These are phyloP conservation scores for Chaetorhynchus papuensis DNA, from an alignment of 2,113 vertebrate genomes.

Conservation along the genomic window DNA sequence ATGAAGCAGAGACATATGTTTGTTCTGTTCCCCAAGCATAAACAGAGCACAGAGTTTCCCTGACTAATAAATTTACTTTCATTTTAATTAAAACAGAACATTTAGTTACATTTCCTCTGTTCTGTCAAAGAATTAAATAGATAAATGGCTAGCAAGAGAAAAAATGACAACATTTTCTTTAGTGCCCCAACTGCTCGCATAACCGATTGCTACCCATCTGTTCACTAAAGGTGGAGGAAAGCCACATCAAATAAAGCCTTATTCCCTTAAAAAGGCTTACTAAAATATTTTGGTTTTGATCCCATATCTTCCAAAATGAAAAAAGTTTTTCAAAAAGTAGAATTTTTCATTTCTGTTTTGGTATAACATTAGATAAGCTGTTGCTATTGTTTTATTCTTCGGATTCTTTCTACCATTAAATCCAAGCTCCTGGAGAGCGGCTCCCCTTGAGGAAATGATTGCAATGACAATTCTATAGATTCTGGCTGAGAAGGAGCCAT, in stretches of 20 bases:
- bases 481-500: neutral
- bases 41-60: slow-evolving; percentile 46
- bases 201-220: slow-evolving; percentile 68
- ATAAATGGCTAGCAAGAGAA: slow-evolving; percentile 53
- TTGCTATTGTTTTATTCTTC: neutral
- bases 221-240: slow-evolving; percentile 38
- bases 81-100: slow-evolving; percentile 73
- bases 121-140: slow-evolving; percentile 62
- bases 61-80: slow-evolving; percentile 61
- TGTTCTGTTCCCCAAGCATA: slow-evolving; percentile 36
- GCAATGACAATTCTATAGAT: neutral
- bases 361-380: neutral
- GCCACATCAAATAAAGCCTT: neutral
- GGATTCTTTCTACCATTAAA: neutral
- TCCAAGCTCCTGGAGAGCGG: neutral
- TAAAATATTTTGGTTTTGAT: neutral
- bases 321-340: neutral
- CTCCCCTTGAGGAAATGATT: neutral
- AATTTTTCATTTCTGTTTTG: neutral
- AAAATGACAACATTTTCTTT: slow-evolving; percentile 59
- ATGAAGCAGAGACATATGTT: slow-evolving; percentile 44
- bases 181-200: slow-evolving; percentile 50
- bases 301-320: neutral
- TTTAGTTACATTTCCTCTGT: slow-evolving; percentile 66
- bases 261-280: neutral